phyloP scores from a whole-genome alignment of 2,113 vertebrate genomes.

The Geothlypis trichas region DNA sequence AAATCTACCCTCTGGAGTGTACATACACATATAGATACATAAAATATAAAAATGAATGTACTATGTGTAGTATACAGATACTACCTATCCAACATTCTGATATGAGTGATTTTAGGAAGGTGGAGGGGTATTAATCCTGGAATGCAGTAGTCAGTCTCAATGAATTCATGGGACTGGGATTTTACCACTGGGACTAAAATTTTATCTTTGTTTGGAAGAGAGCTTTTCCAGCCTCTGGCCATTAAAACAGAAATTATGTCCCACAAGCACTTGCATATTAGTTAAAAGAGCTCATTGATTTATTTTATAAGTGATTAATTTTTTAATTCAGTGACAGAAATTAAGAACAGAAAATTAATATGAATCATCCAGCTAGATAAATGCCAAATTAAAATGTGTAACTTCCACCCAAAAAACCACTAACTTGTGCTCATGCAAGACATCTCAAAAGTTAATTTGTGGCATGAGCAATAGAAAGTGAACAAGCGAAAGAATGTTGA shows the following conservation, averaged over 20 bases:
- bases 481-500: neutral
- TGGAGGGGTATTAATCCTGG: fast-evolving
- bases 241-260: neutral
- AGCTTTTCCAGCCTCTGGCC: neutral
- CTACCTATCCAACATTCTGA: neutral
- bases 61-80: neutral
- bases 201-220: neutral
- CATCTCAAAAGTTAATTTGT: neutral
- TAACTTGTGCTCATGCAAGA: neutral
- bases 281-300: neutral
- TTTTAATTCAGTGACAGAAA: neutral
- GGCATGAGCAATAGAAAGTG: neutral
- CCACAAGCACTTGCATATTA: neutral
- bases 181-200: neutral
- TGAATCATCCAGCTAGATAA: neutral
- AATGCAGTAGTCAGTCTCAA: neutral
- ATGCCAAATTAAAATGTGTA: neutral
- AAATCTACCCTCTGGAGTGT: neutral
- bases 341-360: neutral
- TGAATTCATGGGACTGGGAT: neutral
- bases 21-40: neutral
- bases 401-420: neutral
- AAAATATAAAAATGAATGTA: neutral
- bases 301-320: neutral
- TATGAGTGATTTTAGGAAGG: neutral